phyloP scores from a whole-genome alignment of 64 coral and sea anemone species.

The Exaiptasia diaphana region DNA sequence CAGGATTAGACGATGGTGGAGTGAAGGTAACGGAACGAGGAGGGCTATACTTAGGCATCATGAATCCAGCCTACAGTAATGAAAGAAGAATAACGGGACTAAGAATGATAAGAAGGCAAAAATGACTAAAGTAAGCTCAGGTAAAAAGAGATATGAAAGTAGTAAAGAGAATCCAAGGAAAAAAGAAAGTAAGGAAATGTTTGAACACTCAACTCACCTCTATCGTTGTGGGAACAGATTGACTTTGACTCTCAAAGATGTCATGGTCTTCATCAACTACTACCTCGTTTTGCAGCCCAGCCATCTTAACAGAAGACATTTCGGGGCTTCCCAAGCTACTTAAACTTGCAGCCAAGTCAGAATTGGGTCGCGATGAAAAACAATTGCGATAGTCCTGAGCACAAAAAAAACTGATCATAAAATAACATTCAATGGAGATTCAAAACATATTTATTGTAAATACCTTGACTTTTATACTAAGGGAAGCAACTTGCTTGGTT shows the following conservation, averaged over 20 bases:
- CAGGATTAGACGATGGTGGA: constrained; percentile 70
- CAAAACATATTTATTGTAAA: background rate
- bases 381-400: constrained; percentile 90
- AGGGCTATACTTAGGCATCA: constrained; percentile 57
- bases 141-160: too few species aligned
- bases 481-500: constrained; percentile 66
- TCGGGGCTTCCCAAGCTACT: constrained; percentile 76
- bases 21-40: constrained; percentile 51
- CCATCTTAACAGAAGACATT: background rate
- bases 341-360: constrained; percentile 72
- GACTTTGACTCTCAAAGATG: constrained; percentile 24
- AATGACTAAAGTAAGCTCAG: too few species aligned
- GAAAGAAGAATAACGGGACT: background rate
- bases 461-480: constrained; percentile 81
- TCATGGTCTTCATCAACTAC: constrained; percentile 40
- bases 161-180: too few species aligned
- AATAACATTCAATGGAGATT: background rate
- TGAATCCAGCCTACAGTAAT: background rate
- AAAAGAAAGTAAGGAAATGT: too few species aligned
- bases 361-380: constrained; percentile 82
- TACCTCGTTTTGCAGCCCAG: background rate
- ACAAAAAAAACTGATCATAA: background rate
- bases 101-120: too few species aligned
- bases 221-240: constrained; percentile 58
- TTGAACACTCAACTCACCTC: too few species aligned